Conservation (phyloP, 2,797 vertebrate genomes). For the Darevskia mixta region DNA sequence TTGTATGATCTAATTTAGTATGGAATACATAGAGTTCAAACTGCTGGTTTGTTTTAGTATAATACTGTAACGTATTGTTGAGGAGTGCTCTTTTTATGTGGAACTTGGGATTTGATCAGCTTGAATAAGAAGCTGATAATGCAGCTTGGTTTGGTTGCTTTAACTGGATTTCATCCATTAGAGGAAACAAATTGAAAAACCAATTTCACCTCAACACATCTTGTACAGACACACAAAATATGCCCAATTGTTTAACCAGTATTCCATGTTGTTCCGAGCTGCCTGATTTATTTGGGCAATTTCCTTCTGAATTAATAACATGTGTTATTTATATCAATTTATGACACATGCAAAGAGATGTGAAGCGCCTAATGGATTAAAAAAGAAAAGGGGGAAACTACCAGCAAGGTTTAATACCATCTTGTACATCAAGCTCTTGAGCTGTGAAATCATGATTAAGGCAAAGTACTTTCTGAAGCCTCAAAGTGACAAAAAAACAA, state of each 20-base stretch:
- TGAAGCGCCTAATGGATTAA: not conserved
- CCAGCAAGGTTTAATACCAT: not conserved
- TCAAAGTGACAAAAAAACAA: conserved; percentile 13
- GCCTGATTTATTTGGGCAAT: conserved; percentile 7
- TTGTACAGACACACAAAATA: not conserved
- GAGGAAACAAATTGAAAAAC: not conserved
- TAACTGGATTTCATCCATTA: not conserved
- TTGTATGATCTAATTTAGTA: not conserved
- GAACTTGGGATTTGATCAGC: not conserved
- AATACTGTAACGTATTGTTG: not conserved
- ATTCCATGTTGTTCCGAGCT: not conserved
- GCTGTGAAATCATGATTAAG: conserved; percentile 19
- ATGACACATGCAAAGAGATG: conserved; percentile 26
- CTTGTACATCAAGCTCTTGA: conserved; percentile 10
- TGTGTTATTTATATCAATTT: conserved; percentile 26
- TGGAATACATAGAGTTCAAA: not conserved
- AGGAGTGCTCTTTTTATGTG: not conserved
- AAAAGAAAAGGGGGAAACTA: not conserved
- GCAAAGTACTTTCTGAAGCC: conserved; percentile 33
- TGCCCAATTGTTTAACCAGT: conserved; percentile 18
- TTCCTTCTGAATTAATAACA: not conserved
- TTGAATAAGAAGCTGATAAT: not conserved
- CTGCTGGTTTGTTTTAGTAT: not conserved
- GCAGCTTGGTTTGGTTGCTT: not conserved
- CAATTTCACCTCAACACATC: not conserved